Evolutionary conservation across 2,888 invertebrate genomes (phyloP).

Genomic region (Petrophora chlorosata): DNA sequence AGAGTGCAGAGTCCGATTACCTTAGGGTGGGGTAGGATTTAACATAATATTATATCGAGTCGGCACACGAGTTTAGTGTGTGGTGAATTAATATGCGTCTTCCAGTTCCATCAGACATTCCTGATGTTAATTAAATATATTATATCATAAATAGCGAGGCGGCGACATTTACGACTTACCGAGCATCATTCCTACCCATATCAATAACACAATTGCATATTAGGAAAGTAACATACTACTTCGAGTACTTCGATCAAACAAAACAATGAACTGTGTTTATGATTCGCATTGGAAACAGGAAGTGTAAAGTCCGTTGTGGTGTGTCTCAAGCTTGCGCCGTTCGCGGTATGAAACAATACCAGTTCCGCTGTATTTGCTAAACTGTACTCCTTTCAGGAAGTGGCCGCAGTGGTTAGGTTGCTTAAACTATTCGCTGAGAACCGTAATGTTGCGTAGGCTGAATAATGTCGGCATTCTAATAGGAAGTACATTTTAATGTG

Average conservation of each 20-base stretch:
- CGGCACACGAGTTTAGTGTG: conserved; percentile 2
- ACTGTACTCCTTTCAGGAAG: conserved; percentile 76
- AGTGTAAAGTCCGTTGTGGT: conserved; percentile 71
- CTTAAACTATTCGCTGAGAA: conserved; percentile 48
- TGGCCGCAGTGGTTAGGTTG: conserved; percentile 54
- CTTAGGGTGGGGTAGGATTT: conserved; percentile 56
- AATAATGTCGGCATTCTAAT: conserved; percentile 39
- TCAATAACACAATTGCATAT: conserved; percentile 22
- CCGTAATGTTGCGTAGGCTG: conserved; percentile 38
- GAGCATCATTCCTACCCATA: conserved; percentile 15
- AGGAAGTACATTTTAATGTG: conserved; percentile 8
- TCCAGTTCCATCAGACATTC: conserved; percentile 2
- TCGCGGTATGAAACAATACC: conserved; percentile 79
- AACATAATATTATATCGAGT: conserved; percentile 55
- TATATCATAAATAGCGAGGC: conserved; percentile 12
- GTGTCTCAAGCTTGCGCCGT: conserved; percentile 73
- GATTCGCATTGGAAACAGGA: conserved; percentile 79
- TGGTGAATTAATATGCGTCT: background rate
- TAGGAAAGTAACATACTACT: conserved; percentile 37
- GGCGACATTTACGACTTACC: conserved; percentile 19
- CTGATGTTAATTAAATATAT: conserved; percentile 15
- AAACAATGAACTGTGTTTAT: conserved; percentile 76
- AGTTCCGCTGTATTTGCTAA: conserved; percentile 81
- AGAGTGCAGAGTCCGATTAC: conserved; percentile 82
- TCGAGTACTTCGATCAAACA: conserved; percentile 46